Base-by-base conservation (phyloP, 2,797 vertebrate genomes). In the Scomberomorus guttatus region DNA sequence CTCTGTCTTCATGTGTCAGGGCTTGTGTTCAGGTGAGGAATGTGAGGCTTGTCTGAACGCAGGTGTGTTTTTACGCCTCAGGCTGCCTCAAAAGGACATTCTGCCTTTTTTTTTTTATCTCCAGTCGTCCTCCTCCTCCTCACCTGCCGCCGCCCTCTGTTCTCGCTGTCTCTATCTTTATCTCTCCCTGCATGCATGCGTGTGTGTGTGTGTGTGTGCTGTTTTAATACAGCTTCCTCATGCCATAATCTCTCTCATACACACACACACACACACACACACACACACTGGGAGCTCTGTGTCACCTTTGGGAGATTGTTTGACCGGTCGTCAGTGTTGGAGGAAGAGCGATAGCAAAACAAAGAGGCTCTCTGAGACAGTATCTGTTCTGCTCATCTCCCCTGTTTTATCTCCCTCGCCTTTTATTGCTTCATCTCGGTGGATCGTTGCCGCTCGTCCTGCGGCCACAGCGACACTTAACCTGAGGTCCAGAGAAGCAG, bases 41-140 rank as follows among this genome's bases (percentile, higher is more conserved):
- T 94, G 90, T 3, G 15, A 80, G 83, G 63, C 91, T 57, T 90
- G 92, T 83, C 91, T 86, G 77, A 87, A 90, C 90, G 44, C 44
- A 12, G 73, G 68, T 71, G 85, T 84, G 81, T 80, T 84, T 83
- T 68, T 55, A 61, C 5, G 79, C 90, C 86, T 76, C 74, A 42
- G 70, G 83, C 80, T 62, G 64, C 80, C 12, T 77, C 80, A 13
- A 76, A 70, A 77, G 65, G 52, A 76, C 54, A 64, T 52, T 78
- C 54, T 73, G 44, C 57, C 74, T 55, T 42, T 46, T 44, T 44
- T 25, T 44, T 73, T 48, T 72, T 48, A 61, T 51, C 81, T 71
- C 9, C 59, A 48, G 57, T 58, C 55, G 13, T 78, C 68, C 51
- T 70, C 77, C 67, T 76, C 83, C 75, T 79, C 80, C 65, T 83